Evolutionary conservation across 1,140 invertebrate species (phyloP).

Genomic region (Apis cerana): DNA sequence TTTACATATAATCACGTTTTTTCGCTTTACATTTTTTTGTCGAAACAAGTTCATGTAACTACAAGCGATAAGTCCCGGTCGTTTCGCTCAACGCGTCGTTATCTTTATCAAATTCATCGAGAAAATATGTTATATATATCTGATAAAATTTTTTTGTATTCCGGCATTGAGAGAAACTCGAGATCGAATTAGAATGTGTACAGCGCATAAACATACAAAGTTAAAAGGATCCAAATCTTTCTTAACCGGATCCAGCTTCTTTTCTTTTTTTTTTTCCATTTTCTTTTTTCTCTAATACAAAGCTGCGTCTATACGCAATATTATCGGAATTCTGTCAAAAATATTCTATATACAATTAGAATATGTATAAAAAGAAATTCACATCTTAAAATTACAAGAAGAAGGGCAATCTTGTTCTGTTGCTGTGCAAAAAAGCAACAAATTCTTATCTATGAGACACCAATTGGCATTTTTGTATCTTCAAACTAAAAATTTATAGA

Average conservation of each 20-base stretch:
- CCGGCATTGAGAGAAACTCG: constrained; percentile 48
- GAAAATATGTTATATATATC: constrained; percentile 53
- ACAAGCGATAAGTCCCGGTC: constrained; percentile 55
- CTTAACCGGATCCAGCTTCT: constrained; percentile 35
- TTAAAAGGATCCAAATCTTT: constrained; percentile 52
- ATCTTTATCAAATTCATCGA: constrained; percentile 47
- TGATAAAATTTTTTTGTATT: constrained; percentile 46
- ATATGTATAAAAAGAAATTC: constrained; percentile 42
- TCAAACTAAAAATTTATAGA: constrained; percentile 4
- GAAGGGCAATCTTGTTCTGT: background rate
- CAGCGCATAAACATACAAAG: constrained; percentile 70
- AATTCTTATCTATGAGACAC: constrained; percentile 8
- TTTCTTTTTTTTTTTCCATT: constrained; percentile 1
- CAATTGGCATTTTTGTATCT: background rate
- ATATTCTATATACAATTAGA: constrained; percentile 61
- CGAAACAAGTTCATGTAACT: constrained; percentile 62
- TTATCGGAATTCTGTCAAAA: constrained; percentile 60
- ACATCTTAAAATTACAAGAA: constrained; percentile 37
- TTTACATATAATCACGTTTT: constrained; percentile 71
- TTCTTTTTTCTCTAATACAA: constrained; percentile 48
- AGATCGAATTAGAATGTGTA: constrained; percentile 58
- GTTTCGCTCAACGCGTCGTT: constrained; percentile 53
- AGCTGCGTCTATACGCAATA: constrained; percentile 51
- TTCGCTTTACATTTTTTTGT: constrained; percentile 45
- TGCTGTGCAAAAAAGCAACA: constrained; percentile 10